A percentile compares a stretch with the other conserved stretches of the same genome.
These are phyloP conservation scores for Metellina segmentata DNA, from an alignment of 2,888 invertebrate genomes.

Conservation along the genomic window DNA sequence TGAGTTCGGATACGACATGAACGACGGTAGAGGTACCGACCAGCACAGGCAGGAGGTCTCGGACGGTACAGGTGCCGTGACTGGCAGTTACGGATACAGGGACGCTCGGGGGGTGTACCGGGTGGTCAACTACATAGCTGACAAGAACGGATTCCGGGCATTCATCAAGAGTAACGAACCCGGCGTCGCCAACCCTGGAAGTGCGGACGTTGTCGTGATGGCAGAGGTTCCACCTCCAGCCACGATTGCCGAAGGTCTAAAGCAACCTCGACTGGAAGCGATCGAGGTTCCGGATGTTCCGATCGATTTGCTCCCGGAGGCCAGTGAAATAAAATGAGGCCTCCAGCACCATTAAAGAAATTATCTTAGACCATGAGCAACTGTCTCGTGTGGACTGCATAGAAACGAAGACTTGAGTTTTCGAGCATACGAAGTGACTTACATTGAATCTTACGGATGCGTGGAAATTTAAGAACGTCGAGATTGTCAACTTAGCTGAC, in stretches of 20 bases:
- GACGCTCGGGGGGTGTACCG: constrained; percentile 48
- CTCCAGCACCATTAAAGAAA: no score
- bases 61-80: constrained; percentile 44
- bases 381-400: no score
- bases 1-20: constrained; percentile 65
- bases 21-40: constrained; percentile 58
- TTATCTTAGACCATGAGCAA: no score
- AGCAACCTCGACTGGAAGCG: background rate
- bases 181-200: constrained; percentile 59
- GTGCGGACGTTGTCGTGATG: constrained; percentile 60
- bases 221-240: constrained; percentile 49
- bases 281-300: constrained; percentile 32
- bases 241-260: constrained; percentile 44
- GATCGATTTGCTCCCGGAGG: constrained; percentile 16
- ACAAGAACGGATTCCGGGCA: constrained; percentile 59
- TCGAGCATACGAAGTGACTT: no score
- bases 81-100: constrained; percentile 63
- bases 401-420: no score
- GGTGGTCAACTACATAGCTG: constrained; percentile 58
- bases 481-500: no score
- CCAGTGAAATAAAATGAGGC: constrained; percentile 19
- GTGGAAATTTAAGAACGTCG: no score
- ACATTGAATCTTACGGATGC: no score
- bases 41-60: constrained; percentile 55
- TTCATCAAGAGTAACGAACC: constrained; percentile 60